Conservation (phyloP, 1,140 invertebrate species). For the Teleogryllus occipitalis region DNA sequence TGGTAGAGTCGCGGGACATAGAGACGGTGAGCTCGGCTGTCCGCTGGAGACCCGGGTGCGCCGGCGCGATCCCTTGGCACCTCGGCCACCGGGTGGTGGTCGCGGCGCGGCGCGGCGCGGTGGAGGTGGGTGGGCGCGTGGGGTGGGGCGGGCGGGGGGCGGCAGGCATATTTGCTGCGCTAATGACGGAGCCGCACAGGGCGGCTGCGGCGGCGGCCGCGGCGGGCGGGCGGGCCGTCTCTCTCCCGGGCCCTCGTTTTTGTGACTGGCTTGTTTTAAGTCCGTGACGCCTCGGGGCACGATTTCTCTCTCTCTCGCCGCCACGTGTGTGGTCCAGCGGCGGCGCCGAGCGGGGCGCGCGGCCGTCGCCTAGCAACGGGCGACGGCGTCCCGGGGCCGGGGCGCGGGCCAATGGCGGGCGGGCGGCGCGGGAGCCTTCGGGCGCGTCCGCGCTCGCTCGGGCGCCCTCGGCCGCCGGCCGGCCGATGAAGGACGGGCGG, state of each 20-base stretch:
- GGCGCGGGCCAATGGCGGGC: background rate
- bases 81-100: too few species aligned
- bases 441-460: conserved; percentile 12
- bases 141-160: too few species aligned
- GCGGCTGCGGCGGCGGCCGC: too few species aligned
- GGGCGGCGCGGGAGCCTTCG: background rate
- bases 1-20: too few species aligned
- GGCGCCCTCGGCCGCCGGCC: conserved; percentile 7
- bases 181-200: background rate
- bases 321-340: conserved; percentile 19
- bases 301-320: background rate
- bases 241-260: background rate
- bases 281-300: background rate
- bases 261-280: background rate
- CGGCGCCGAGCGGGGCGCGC: conserved; percentile 9
- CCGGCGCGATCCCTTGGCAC: too few species aligned
- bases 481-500: background rate
- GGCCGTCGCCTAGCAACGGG: conserved; percentile 16
- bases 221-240: background rate
- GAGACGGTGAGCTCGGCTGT: too few species aligned
- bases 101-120: too few species aligned
- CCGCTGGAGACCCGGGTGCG: too few species aligned
- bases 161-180: background rate
- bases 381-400: background rate
- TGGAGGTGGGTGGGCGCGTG: too few species aligned